Percentiles rank a stretch among this genome's conserved stretches.
These are phyloP conservation scores for Drosophila bocki DNA, from an alignment of 1,140 invertebrate species.

Conservation along the genomic window DNA sequence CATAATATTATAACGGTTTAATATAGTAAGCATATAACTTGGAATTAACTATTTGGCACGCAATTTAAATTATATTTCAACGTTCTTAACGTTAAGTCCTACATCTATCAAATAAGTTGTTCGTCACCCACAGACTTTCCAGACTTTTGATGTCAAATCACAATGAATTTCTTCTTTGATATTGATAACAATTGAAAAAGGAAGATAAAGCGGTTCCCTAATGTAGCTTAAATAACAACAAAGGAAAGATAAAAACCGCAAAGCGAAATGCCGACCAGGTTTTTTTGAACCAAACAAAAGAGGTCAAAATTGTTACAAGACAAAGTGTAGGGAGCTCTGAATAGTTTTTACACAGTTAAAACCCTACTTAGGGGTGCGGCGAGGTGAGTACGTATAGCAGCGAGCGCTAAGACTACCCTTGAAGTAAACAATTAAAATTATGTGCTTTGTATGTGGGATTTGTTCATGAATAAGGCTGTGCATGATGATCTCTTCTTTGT, in stretches of 20 bases:
- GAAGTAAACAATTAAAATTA: constrained; percentile 59
- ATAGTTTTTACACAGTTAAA: constrained; percentile 45
- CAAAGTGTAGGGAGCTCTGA: constrained; percentile 30
- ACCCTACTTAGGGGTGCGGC: constrained; percentile 64
- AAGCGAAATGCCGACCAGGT: constrained; percentile 46
- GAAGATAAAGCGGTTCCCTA: constrained; percentile 26
- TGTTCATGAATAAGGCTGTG: constrained; percentile 48
- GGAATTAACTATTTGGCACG: neutral
- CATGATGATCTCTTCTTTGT: constrained; percentile 34
- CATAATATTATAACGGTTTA: neutral
- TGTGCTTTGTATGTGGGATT: constrained; percentile 59
- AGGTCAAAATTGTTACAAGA: constrained; percentile 79
- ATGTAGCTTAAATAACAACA: constrained; percentile 66
- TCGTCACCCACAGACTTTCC: constrained; percentile 27
- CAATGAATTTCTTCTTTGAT: constrained; percentile 6
- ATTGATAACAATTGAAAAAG: constrained; percentile 21
- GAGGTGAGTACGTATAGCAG: constrained; percentile 2
- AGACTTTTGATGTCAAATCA: constrained; percentile 18
- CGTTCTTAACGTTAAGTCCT: neutral
- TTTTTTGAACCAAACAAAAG: constrained; percentile 65
- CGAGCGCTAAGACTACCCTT: constrained; percentile 43
- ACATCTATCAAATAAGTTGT: constrained; percentile 1
- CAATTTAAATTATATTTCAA: neutral
- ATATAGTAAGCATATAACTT: neutral
- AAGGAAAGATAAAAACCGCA: constrained; percentile 58